These are phyloP conservation scores for Meandrusa payeni DNA, from an alignment of 2,888 invertebrate genomes.

Conservation along the genomic window DNA sequence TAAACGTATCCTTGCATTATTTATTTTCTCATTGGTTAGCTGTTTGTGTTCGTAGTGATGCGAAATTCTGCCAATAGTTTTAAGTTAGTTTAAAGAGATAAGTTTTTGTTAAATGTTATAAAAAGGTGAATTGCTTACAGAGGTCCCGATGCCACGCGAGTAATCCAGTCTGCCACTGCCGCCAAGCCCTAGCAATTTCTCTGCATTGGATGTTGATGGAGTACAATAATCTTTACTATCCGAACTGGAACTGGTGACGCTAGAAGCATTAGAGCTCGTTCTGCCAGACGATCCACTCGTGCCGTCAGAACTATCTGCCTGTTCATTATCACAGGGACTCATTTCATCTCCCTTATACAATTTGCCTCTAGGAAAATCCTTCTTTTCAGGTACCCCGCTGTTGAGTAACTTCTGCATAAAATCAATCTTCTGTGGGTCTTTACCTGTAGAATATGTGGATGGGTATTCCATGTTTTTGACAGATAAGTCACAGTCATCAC, in stretches of 20 bases:
- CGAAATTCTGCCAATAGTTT: too few relatives aligned
- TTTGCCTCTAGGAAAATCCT: constrained; percentile 68
- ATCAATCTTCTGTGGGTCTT: constrained; percentile 49
- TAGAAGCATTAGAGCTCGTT: constrained; percentile 65
- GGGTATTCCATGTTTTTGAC: constrained; percentile 68
- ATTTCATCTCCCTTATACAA: constrained; percentile 61
- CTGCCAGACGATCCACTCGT: constrained; percentile 52
- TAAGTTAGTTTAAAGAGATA: too few relatives aligned
- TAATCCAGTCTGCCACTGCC: constrained; percentile 47
- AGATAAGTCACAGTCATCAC: constrained; percentile 59
- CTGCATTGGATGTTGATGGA: constrained; percentile 71
- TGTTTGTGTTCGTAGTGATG: too few relatives aligned
- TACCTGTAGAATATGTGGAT: constrained; percentile 43
- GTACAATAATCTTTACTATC: constrained; percentile 63
- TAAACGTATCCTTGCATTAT: too few relatives aligned
- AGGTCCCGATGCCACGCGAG: constrained; percentile 48
- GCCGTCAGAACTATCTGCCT: constrained; percentile 43
- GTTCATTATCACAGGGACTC: constrained; percentile 46
- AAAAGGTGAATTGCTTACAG: constrained; percentile 40
- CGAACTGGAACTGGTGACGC: constrained; percentile 60
- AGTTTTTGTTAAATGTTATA: too few relatives aligned
- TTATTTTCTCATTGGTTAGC: too few relatives aligned
- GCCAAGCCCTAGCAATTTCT: constrained; percentile 61
- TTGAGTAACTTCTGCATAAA: constrained; percentile 69
- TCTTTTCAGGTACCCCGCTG: constrained; percentile 61